Evolutionary conservation across 2,113 vertebrate species (phyloP), one percentile per base, ranked within the genome.

Genomic region (Pomatostomus ruficeps): DNA sequence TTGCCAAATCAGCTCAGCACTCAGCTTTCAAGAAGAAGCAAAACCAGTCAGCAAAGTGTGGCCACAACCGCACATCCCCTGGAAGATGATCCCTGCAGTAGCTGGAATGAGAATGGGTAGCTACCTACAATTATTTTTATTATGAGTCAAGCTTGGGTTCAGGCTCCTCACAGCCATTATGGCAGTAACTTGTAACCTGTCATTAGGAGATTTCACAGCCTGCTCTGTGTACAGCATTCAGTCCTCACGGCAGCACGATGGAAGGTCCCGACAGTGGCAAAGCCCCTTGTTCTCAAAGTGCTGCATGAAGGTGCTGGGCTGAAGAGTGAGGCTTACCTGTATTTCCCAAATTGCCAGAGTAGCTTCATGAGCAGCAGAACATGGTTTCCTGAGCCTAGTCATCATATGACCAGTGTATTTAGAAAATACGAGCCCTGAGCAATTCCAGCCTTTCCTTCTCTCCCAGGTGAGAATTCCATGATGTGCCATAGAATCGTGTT

Each of bases 151-250:
- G 51, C 24, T 57, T 40, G 74, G 66, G 35, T 46, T 94, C 73
- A 70, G 35, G 25, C 40, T 72, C 17, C 63, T 92, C 89, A 77
- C 61, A 92, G 38, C 51, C 42, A 17, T 46, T 74, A 58, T 16
- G 26, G 40, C 33, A 65, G 70, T 26, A 12, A 74, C 33, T 66
- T 57, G 45, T 61, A 91, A 61, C 66, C 62, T 58, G 10, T 76
- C 74, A 91, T 95, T 85, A 82, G 20, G 17, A 91, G 54, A 85
- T 88, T 94, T 94, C 71, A 79, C 54, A 83, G 78, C 38, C 85
- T 82, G 38, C 26, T 22, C 42, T 70, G 33, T 49, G 57, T 49
- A 1, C 28, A 59, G 40, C 1, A 0, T 45, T 62, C 31, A 89
- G 0, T 25, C 35, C 29, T 85, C 25, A 23, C 38, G 70, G n/a